Conservation (phyloP, 2,797 vertebrate genomes). For the Corythornis leucogaster region DNA sequence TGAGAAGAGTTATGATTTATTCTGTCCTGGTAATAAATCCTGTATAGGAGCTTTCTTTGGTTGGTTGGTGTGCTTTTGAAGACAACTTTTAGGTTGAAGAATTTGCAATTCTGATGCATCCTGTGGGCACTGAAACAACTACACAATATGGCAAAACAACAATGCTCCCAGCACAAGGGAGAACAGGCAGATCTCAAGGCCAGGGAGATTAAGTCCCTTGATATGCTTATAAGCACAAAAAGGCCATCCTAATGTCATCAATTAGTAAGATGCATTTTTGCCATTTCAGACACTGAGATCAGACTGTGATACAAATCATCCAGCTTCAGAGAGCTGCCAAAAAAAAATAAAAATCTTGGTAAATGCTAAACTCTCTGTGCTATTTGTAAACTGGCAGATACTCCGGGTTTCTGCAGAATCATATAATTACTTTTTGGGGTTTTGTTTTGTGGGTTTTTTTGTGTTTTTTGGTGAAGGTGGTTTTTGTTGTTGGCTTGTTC, state of each 20-base stretch:
- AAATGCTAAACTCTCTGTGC: neutral
- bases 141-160: neutral
- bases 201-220: neutral
- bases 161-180: neutral
- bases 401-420: neutral
- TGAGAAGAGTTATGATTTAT: neutral
- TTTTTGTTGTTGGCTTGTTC: too few species aligned
- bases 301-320: constrained; percentile 24
- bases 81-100: neutral
- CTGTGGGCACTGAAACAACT: neutral
- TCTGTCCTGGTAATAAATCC: neutral
- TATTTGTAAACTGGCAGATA: constrained; percentile 13
- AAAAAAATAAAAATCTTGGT: neutral
- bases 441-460: too few species aligned
- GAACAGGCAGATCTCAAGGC: neutral
- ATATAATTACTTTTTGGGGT: neutral
- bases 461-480: too few species aligned
- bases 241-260: neutral
- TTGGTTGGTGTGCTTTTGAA: neutral
- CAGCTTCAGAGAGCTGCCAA: constrained; percentile 13
- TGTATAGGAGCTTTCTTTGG: neutral
- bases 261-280: constrained; percentile 5
- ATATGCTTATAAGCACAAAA: neutral
- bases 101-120: neutral
- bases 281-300: constrained; percentile 7